Conservation (phyloP, 2,888 invertebrate species). For the Eupithecia subfuscata region DNA sequence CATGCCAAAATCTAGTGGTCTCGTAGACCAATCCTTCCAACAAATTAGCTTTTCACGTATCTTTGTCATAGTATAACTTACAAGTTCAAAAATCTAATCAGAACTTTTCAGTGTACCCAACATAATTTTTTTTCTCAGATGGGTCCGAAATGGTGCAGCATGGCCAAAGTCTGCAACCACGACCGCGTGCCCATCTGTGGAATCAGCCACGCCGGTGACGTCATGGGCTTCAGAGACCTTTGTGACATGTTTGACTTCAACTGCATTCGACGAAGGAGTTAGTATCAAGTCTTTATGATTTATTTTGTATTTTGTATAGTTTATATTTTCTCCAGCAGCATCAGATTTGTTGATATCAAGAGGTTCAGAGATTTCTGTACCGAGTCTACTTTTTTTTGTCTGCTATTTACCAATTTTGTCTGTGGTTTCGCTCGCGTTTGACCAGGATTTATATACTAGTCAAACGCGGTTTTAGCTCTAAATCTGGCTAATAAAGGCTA, state of each 20-base stretch:
- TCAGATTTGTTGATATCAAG: not conserved
- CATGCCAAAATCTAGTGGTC: not conserved
- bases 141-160: slow-evolving; percentile 79
- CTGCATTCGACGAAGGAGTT: slow-evolving; percentile 57
- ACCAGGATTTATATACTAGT: too few species aligned
- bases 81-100: not conserved
- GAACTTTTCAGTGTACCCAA: too few species aligned
- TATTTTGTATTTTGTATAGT: not conserved
- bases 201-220: slow-evolving; percentile 74
- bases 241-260: slow-evolving; percentile 81
- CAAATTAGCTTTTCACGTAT: not conserved
- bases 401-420: too few species aligned
- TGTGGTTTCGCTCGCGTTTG: not conserved
- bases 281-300: not conserved
- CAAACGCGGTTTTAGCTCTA: too few species aligned
- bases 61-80: not conserved
- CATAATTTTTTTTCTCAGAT: slow-evolving; percentile 55
- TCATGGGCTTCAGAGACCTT: slow-evolving; percentile 77
- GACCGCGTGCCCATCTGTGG: slow-evolving; percentile 77
- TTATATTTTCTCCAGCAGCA: not conserved
- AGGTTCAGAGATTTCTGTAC: not conserved
- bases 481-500: too few species aligned
- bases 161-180: slow-evolving; percentile 80
- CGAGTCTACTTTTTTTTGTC: not conserved
- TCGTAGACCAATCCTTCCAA: not conserved